Conservation (phyloP, 2,797 vertebrate genomes). For the Premnoplex brunnescens region DNA sequence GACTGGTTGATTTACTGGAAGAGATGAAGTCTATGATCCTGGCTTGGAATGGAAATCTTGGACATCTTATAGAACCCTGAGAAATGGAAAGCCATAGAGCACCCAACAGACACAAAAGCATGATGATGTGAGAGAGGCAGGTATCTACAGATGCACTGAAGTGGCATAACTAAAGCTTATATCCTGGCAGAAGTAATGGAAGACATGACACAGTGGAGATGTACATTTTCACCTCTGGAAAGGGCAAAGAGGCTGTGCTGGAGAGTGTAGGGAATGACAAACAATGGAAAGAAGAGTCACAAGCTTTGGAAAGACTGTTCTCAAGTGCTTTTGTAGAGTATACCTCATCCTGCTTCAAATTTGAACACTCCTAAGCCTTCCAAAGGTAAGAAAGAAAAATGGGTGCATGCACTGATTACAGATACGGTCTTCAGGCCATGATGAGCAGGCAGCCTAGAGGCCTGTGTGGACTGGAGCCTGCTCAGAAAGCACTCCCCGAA, state of each 20-base stretch:
- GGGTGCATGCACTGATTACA: background rate
- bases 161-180: background rate
- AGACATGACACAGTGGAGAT: background rate
- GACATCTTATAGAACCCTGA: background rate
- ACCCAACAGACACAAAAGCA: background rate
- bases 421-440: accelerated
- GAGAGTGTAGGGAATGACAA: background rate
- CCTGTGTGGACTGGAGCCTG: background rate
- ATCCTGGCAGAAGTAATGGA: background rate
- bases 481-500: background rate
- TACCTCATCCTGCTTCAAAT: background rate
- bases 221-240: background rate
- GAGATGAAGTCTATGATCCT: background rate
- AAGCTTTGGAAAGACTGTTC: background rate
- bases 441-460: background rate
- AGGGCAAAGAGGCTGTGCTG: background rate
- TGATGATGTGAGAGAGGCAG: background rate
- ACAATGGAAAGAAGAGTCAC: background rate
- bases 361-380: background rate
- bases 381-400: background rate
- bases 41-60: background rate
- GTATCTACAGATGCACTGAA: background rate
- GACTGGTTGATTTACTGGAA: background rate
- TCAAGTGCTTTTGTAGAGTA: background rate
- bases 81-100: background rate